Base-by-base conservation (phyloP, 1,140 invertebrate genomes). In the Calephelis virginiensis region DNA sequence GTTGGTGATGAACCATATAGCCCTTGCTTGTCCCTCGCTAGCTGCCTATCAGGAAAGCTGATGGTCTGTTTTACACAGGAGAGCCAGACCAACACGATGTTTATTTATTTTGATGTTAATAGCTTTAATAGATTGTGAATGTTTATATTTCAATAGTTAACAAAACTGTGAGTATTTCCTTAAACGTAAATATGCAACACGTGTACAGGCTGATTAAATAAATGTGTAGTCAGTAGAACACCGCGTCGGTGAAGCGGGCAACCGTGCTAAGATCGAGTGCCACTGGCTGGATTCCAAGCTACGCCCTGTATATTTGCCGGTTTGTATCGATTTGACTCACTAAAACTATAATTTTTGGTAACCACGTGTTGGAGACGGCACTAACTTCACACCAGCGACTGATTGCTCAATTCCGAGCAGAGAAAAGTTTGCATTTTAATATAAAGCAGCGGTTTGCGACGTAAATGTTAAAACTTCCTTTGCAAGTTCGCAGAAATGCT, bases 311-410 rank as follows among this genome's bases (percentile, higher is more conserved):
- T 69, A 70, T 74, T 70, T 70, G 72, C 69, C 66, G 75, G 67
- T 74, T 69, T 77, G 71, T 78, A 85, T 85, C 77, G 80, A 85
- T 82, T 82, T 76, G 73, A 80, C 75, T 81, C 74, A 81, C 72
- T 77, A 74, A 78, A 81, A 76, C 78, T 78, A 75, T 82, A 80
- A 78, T 80, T 84, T 79, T 73, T 81, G 71, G 75, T 80, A 77
- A 76, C 69, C 70, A 73, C 71, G 66, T 73, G 68, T 60, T 73
- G 66, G 61, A 61, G 62, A 72, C 68, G 69, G 72, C 63, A 38
- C 46, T 64, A 69, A 73, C 72, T 65, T 65, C 43, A 53, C 53
- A 11, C 40, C 37, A 38, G 11, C 11, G 28, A 59, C 28, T 59
- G 53, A 59, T 59, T 59, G 28, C 37, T 37, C 28, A 37, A 59